Percentiles rank a stretch among this genome's conserved stretches.
phyloP scores from a whole-genome alignment of 1,140 invertebrate genomes.

The Drosophila grimshawi region DNA sequence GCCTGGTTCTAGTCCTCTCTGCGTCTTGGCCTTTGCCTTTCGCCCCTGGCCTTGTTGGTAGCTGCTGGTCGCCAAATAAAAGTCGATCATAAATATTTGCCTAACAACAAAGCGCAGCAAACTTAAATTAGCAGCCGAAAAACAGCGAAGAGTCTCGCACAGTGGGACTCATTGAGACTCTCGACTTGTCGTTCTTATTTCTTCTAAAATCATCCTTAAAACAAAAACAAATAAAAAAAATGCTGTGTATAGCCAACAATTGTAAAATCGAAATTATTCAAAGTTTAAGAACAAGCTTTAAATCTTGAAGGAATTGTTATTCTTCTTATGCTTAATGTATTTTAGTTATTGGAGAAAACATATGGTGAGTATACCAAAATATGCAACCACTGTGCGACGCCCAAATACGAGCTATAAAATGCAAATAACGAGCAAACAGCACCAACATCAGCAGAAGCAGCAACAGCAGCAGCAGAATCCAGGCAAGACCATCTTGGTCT shows the following conservation, averaged over 20 bases:
- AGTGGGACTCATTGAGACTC: conserved; percentile 1
- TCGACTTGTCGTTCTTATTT: too few species aligned
- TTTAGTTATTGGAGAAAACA: too few species aligned
- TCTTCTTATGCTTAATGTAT: too few species aligned
- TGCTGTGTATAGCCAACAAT: too few species aligned
- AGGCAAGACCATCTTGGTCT: conserved; percentile 42
- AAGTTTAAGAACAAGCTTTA: neutral
- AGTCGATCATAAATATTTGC: conserved; percentile 79
- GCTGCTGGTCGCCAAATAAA: conserved; percentile 57
- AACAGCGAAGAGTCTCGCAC: conserved; percentile 1
- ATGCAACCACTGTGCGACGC: conserved; percentile 28
- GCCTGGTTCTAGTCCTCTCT: neutral
- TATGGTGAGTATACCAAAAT: neutral
- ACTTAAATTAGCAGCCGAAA: conserved; percentile 66
- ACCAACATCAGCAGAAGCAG: conserved; percentile 18
- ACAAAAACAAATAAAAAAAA: too few species aligned
- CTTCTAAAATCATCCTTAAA: too few species aligned
- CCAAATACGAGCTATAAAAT: conserved; percentile 64
- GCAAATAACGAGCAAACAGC: conserved; percentile 66
- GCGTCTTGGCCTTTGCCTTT: conserved; percentile 3
- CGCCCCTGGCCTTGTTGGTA: conserved; percentile 7
- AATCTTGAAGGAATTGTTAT: too few species aligned
- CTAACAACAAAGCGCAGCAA: conserved; percentile 72
- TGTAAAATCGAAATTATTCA: neutral
- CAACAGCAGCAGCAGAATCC: conserved; percentile 17